Percentiles rank a stretch among this genome's conserved stretches.
Evolutionary conservation across 2,888 invertebrate genomes (phyloP).

Genomic region (Entomobrya proxima): DNA sequence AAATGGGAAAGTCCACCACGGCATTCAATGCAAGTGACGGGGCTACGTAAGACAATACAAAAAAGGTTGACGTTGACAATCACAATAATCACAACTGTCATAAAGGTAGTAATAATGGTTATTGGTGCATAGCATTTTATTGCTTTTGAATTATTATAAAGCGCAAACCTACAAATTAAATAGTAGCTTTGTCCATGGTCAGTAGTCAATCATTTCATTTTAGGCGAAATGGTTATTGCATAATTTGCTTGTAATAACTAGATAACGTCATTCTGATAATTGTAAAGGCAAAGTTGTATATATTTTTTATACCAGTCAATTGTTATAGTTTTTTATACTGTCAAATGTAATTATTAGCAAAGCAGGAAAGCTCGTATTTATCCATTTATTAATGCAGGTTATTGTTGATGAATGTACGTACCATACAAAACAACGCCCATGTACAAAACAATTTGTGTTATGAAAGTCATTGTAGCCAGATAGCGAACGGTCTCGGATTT

Average conservation of each 20-base stretch:
- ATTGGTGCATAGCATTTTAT: no score
- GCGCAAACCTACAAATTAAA: neutral
- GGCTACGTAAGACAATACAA: neutral
- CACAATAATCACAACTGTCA: neutral
- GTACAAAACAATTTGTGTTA: slow-evolving; percentile 75
- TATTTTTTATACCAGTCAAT: neutral
- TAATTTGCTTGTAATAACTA: neutral
- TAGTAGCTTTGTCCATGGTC: slow-evolving; percentile 2
- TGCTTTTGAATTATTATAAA: neutral
- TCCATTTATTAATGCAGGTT: no score
- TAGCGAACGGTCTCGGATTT: slow-evolving; percentile 73
- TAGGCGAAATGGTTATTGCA: neutral
- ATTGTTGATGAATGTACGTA: neutral
- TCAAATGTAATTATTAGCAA: neutral
- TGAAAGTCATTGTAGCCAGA: slow-evolving; percentile 74
- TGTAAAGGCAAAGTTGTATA: neutral
- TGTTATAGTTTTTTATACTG: neutral
- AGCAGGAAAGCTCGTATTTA: neutral
- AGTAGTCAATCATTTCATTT: slow-evolving; percentile 7
- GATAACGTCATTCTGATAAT: neutral
- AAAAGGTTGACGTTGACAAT: neutral
- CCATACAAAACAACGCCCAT: slow-evolving; percentile 76
- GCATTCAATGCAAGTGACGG: slow-evolving; percentile 72
- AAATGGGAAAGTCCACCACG: slow-evolving; percentile 72
- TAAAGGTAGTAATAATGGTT: no score